Conservation (phyloP, 1,140 invertebrate genomes). For the Acromyrmex echinatior region DNA sequence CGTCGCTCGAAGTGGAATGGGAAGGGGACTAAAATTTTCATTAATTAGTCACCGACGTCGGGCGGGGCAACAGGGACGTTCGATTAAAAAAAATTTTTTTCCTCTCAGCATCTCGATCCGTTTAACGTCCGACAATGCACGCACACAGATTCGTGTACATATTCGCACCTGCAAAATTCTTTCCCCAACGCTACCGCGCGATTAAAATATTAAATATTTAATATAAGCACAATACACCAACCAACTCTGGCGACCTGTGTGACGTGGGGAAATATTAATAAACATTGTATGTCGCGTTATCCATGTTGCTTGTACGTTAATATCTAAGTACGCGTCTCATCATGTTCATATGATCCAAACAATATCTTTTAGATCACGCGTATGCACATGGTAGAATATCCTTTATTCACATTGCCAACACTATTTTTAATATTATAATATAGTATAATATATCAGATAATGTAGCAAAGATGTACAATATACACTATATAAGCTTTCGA, state of each 20-base stretch:
- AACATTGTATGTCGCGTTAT: slow-evolving; percentile 27
- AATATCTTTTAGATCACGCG: slow-evolving; percentile 25
- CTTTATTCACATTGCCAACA: not conserved
- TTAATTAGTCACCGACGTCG: slow-evolving; percentile 66
- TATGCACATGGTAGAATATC: not conserved
- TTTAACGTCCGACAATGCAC: slow-evolving; percentile 8
- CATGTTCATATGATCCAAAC: slow-evolving; percentile 4
- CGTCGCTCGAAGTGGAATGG: not conserved
- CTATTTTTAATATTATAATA: slow-evolving; percentile 17
- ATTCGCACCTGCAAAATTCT: slow-evolving; percentile 33
- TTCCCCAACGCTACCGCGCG: slow-evolving; percentile 32
- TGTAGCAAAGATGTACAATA: not conserved
- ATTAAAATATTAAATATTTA: slow-evolving; percentile 77
- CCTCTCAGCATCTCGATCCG: slow-evolving; percentile 46
- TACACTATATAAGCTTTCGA: not conserved
- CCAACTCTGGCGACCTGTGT: slow-evolving; percentile 36
- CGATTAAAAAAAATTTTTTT: slow-evolving; percentile 65
- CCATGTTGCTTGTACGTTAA: not conserved
- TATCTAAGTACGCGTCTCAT: slow-evolving; percentile 3
- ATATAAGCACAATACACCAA: slow-evolving; percentile 53
- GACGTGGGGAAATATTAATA: slow-evolving; percentile 62
- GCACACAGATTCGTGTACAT: not conserved
- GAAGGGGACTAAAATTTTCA: slow-evolving; percentile 35
- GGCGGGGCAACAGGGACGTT: slow-evolving; percentile 19
- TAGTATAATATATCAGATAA: not conserved